phyloP scores from a whole-genome alignment of 2,888 invertebrate genomes.

The Acholoe squamosa region DNA sequence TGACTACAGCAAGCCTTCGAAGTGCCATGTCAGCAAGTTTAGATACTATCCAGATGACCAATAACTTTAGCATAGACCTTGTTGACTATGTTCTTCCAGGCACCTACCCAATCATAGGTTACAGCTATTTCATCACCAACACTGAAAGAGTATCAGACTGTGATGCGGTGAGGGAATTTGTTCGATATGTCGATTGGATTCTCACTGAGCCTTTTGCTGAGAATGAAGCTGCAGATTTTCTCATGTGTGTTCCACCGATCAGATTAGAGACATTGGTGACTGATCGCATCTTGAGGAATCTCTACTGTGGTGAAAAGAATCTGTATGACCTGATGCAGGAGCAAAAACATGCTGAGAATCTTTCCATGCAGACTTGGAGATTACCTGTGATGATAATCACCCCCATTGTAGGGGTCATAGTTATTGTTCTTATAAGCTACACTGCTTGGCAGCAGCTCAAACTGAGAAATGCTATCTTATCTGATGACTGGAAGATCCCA shows the following conservation, averaged over 20 bases:
- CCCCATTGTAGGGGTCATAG: slow-evolving; percentile 70
- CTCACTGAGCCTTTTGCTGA: slow-evolving; percentile 66
- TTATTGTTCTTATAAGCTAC: slow-evolving; percentile 71
- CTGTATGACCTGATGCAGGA: slow-evolving; percentile 72
- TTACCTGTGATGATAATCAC: slow-evolving; percentile 71
- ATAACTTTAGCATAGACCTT: slow-evolving; percentile 69
- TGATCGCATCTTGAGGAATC: slow-evolving; percentile 71
- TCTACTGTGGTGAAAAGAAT: slow-evolving; percentile 73
- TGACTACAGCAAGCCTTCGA: slow-evolving; percentile 70
- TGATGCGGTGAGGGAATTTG: slow-evolving; percentile 76
- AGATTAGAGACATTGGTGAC: slow-evolving; percentile 68
- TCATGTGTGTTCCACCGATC: slow-evolving; percentile 74
- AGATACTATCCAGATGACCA: not conserved
- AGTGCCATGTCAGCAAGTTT: slow-evolving; percentile 56
- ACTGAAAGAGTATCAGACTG: slow-evolving; percentile 73
- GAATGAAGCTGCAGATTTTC: slow-evolving; percentile 66
- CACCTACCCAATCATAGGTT: slow-evolving; percentile 78
- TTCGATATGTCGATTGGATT: slow-evolving; percentile 79
- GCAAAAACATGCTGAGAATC: slow-evolving; percentile 71
- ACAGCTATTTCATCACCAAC: slow-evolving; percentile 77
- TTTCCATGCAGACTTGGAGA: slow-evolving; percentile 71
- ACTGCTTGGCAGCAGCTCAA: slow-evolving; percentile 71
- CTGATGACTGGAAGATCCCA: slow-evolving; percentile 68
- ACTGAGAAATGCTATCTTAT: slow-evolving; percentile 65
- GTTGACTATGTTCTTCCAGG: slow-evolving; percentile 68